Percentiles rank a stretch among this genome's conserved stretches.
Conservation (phyloP, 2,113 vertebrate species). For the Oncorhynchus tshawytscha region DNA sequence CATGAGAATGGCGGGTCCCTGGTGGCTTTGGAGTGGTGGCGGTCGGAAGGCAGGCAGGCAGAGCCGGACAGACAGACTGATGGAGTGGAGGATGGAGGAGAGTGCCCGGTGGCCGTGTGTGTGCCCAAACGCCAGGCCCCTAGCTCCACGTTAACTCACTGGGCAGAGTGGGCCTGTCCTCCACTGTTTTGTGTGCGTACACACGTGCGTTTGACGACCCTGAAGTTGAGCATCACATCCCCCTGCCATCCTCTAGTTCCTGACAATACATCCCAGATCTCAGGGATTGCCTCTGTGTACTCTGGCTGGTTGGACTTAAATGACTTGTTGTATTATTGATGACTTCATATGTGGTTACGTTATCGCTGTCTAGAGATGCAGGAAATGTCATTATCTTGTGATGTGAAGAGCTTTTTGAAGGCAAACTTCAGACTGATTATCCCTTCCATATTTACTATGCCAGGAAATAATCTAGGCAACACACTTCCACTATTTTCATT, state of each 20-base stretch:
- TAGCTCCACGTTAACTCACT: neutral
- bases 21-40: slow-evolving; percentile 71
- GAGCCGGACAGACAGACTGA: slow-evolving; percentile 75
- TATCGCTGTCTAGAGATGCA: slow-evolving; percentile 52
- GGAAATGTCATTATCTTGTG: slow-evolving; percentile 54
- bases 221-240: slow-evolving; percentile 67
- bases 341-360: slow-evolving; percentile 67
- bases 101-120: slow-evolving; percentile 9
- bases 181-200: neutral
- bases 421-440: slow-evolving; percentile 43
- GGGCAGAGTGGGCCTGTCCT: neutral
- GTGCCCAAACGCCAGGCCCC: slow-evolving; percentile 37
- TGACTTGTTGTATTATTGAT: slow-evolving; percentile 76
- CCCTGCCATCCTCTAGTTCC: slow-evolving; percentile 59
- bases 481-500: slow-evolving; percentile 5
- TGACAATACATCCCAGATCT: slow-evolving; percentile 53
- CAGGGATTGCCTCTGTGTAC: slow-evolving; percentile 65
- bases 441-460: slow-evolving; percentile 16
- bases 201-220: slow-evolving; percentile 40
- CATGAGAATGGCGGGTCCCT: slow-evolving; percentile 91
- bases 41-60: slow-evolving; percentile 38
- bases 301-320: slow-evolving; percentile 72
- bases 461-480: slow-evolving; percentile 17
- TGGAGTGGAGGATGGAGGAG: neutral
- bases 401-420: slow-evolving; percentile 38